A percentile compares a stretch with the other conserved stretches of the same genome.
Conservation (phyloP, 1,140 invertebrate species). For the Drosophila setifemur region DNA sequence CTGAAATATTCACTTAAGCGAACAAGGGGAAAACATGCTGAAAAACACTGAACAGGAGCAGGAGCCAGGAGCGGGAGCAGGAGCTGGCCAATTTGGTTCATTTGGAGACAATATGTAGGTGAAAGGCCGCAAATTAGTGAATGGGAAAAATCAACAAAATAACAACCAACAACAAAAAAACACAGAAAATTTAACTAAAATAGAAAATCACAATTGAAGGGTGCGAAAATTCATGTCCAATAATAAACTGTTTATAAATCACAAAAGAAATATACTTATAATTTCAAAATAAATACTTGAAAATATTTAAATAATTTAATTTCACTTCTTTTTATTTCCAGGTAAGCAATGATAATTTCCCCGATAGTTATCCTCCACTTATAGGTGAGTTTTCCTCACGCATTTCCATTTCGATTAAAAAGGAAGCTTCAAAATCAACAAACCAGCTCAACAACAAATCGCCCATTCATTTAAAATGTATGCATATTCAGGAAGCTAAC, state of each 20-base stretch:
- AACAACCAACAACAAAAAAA: slow-evolving; percentile 4
- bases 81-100: slow-evolving; percentile 43
- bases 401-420: not conserved
- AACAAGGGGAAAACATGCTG: slow-evolving; percentile 17
- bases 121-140: slow-evolving; percentile 13
- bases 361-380: no score
- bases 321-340: not conserved
- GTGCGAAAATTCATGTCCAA: no score
- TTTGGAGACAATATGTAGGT: slow-evolving; percentile 30
- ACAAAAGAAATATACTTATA: not conserved
- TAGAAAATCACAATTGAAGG: no score
- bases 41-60: not conserved
- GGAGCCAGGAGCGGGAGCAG: slow-evolving; percentile 12
- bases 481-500: slow-evolving; percentile 13
- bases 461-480: slow-evolving; percentile 26
- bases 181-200: slow-evolving; percentile 5
- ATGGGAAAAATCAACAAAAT: slow-evolving; percentile 40
- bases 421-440: slow-evolving; percentile 22
- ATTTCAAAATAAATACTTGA: not conserved
- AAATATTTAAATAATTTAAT: not conserved
- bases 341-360: not conserved
- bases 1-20: slow-evolving; percentile 38
- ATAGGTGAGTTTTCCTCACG: slow-evolving; percentile 18
- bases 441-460: not conserved
- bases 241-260: not conserved